Base-by-base conservation (phyloP, 2,113 vertebrate genomes). In the Chloropsis cyanopogon region DNA sequence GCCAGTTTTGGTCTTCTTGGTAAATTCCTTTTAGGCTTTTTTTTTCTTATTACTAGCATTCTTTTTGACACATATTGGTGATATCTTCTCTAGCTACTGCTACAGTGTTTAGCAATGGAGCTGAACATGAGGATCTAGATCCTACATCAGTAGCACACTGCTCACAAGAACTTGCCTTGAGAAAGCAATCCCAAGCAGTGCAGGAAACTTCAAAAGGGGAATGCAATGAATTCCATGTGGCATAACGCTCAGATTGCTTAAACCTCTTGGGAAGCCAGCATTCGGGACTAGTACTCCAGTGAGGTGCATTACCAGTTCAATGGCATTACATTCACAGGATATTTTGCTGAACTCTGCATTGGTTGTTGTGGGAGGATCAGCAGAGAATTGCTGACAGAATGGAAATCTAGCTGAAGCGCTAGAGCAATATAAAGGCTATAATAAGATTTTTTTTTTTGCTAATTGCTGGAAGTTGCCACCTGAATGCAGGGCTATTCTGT, bases 281-380 rank as follows among this genome's bases (percentile, higher is more conserved):
- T 81, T 31, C 18, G n/a, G 80, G 86, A 92, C 83, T 92, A 91
- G 77, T 13, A 24, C 61, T 94, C 42, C 50, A 29, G 21, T 10
- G n/a, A 77, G 71, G 42, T 73, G 60, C 41, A 47, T 63, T 92
- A 92, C 56, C 46, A 78, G 50, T 81, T 77, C 54, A 79, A 42
- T 86, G 84, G 54, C 83, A 93, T 83, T 97, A 87, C 47, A 78
- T 84, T 70, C 88, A 80, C 23, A 61, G 3, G 39, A 26, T 57
- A 76, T 92, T 96, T 96, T 94, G 60, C 37, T 56, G 76, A 96
- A 80, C 46, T 70, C 71, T 86, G 46, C 81, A 63, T 68, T 92
- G 80, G 41, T 86, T 37, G 39, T 80, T 92, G 70, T 35, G 73
- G 73, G 76, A 91, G 54, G 41, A 91, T 82, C 26, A 47, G 80